Evolutionary conservation across 53 echinoderm and acorn worm genomes (phyloP).

Genomic region (Hippasteria phrygiana): DNA sequence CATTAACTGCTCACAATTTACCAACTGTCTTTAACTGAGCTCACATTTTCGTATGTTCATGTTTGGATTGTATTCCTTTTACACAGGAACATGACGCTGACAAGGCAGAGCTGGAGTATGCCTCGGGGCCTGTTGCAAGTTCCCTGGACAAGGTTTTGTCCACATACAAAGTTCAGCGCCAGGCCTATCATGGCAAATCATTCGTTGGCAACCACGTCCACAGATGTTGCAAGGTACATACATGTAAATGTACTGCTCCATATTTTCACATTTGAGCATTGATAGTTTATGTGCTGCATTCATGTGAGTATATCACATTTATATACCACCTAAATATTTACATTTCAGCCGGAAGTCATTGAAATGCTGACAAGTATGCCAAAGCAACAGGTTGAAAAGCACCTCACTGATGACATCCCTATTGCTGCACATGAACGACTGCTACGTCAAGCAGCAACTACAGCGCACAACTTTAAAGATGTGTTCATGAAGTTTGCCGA

Average conservation of each 20-base stretch:
- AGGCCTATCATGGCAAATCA: slow-evolving; percentile 53
- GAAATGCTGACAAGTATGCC: slow-evolving; percentile 6
- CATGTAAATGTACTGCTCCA: neutral
- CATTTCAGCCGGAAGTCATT: neutral
- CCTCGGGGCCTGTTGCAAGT: slow-evolving; percentile 24
- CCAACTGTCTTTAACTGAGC: neutral
- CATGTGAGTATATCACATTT: neutral
- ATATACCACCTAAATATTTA: neutral
- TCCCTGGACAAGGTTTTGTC: slow-evolving; percentile 26
- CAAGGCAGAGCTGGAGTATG: neutral
- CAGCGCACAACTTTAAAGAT: neutral
- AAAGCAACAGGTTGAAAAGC: neutral
- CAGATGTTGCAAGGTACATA: slow-evolving; percentile 56
- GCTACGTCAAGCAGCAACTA: slow-evolving; percentile 3
- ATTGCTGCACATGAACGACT: neutral
- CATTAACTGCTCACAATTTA: neutral
- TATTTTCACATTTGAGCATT: neutral
- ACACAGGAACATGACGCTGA: neutral
- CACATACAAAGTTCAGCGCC: slow-evolving; percentile 7
- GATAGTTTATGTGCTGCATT: neutral
- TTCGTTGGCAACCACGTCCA: slow-evolving; percentile 67
- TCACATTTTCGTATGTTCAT: neutral
- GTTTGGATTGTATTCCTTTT: too few species aligned
- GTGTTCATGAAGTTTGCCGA: slow-evolving; percentile 30
- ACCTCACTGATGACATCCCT: slow-evolving; percentile 35